These are phyloP conservation scores for Charina bottae DNA, from an alignment of 2,113 vertebrate genomes.

Conservation along the genomic window DNA sequence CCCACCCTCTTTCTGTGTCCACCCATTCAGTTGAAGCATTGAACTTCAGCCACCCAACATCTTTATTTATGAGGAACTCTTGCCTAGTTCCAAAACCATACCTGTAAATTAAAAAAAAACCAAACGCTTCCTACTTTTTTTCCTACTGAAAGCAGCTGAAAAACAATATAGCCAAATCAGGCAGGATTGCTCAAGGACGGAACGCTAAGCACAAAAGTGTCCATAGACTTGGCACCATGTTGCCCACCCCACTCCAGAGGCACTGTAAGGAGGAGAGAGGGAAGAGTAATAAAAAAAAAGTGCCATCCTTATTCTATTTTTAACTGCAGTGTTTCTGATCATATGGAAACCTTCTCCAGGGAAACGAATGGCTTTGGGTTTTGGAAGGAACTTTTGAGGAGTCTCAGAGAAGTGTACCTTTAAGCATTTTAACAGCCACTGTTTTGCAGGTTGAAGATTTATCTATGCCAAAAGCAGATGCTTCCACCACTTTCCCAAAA, in stretches of 20 bases:
- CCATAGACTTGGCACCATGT: background rate
- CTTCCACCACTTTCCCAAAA: constrained; percentile 95
- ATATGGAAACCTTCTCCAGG: background rate
- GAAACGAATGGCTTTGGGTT: background rate
- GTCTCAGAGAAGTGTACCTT: constrained; percentile 80
- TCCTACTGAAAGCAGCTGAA: background rate
- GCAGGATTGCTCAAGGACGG: background rate
- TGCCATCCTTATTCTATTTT: background rate
- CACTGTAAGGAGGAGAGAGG: background rate
- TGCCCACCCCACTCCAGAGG: background rate
- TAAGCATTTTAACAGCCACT: constrained; percentile 96
- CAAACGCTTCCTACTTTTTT: background rate
- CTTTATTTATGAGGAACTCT: background rate
- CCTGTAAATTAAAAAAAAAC: background rate
- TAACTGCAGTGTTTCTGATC: background rate
- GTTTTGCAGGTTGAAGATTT: constrained; percentile 96
- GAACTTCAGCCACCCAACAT: background rate
- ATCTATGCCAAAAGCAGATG: constrained; percentile 94
- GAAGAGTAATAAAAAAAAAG: background rate
- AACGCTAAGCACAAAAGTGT: background rate
- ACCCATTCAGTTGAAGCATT: background rate
- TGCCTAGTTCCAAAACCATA: background rate
- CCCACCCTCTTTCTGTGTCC: background rate
- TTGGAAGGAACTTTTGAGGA: constrained; percentile 16
- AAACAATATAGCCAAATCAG: background rate